Conservation (phyloP, 2,797 vertebrate species). For the Helicolenus hilgendorfi region DNA sequence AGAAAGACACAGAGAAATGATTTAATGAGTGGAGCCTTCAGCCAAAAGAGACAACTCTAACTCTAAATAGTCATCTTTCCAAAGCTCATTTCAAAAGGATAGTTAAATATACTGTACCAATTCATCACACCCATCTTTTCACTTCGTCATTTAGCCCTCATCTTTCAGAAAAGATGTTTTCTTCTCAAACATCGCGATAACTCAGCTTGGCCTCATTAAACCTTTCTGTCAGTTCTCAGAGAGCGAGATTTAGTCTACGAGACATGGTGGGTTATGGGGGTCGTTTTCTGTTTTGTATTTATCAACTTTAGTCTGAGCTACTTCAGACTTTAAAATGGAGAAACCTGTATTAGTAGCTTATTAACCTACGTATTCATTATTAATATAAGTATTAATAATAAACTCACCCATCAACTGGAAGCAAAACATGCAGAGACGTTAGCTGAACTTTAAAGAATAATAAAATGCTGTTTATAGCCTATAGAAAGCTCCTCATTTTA, state of each 20-base stretch:
- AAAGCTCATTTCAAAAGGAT: neutral
- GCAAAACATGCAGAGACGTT: no score
- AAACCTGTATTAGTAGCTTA: neutral
- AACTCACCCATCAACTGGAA: neutral
- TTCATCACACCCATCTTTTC: neutral
- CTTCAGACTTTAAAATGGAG: neutral
- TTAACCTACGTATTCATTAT: neutral
- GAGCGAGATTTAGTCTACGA: neutral
- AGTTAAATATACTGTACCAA: neutral
- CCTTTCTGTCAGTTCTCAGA: neutral
- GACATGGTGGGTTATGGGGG: no score
- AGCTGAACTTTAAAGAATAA: neutral
- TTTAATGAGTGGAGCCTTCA: conserved; percentile 8
- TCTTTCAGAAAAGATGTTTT: neutral
- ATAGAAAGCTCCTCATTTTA: neutral
- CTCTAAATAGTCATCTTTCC: neutral
- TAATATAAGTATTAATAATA: neutral
- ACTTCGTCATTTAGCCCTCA: neutral
- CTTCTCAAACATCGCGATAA: neutral
- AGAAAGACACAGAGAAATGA: neutral
- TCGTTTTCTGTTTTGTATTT: neutral
- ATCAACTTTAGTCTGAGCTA: neutral
- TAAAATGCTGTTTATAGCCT: neutral
- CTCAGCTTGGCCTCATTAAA: neutral
- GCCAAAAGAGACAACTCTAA: conserved; percentile 1